Conservation (phyloP, 2,113 vertebrate genomes). For the Carassius auratus region DNA sequence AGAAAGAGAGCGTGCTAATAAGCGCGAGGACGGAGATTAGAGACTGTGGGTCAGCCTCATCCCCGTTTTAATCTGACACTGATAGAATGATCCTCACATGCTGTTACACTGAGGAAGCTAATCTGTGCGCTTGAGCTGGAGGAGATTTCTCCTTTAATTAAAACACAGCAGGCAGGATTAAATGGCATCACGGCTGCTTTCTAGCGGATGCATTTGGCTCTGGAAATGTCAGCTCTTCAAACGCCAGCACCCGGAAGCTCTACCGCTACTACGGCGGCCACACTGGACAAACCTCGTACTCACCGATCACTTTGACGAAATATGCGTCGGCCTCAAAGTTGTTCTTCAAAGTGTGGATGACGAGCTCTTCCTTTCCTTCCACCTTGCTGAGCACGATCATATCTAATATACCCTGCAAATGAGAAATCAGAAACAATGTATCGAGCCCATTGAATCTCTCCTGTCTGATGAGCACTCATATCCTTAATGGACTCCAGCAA, state of each 20-base stretch:
- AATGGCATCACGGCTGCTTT: conserved; percentile 54
- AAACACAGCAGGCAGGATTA: conserved; percentile 59
- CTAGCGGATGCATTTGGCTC: conserved; percentile 50
- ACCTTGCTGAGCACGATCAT: conserved; percentile 87
- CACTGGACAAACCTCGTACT: conserved; percentile 66
- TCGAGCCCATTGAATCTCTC: conserved; percentile 48
- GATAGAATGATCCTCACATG: conserved; percentile 36
- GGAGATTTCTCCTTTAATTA: conserved; percentile 56
- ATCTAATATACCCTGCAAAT: conserved; percentile 92
- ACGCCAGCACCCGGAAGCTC: conserved; percentile 48
- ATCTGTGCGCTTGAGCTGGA: conserved; percentile 19
- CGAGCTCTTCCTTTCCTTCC: conserved; percentile 74
- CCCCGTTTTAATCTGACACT: conserved; percentile 39
- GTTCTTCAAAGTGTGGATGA: conserved; percentile 91
- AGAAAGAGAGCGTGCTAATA: conserved; percentile 10
- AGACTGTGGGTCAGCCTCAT: conserved; percentile 32
- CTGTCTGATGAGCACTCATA: conserved; percentile 59
- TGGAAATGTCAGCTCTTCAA: conserved; percentile 64
- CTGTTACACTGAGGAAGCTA: conserved; percentile 41
- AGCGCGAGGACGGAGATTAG: neutral
- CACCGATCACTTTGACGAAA: conserved; percentile 99
- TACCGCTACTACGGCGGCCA: neutral
- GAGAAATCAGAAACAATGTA: conserved; percentile 58
- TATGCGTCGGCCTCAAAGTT: conserved; percentile 98
- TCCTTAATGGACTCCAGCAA: conserved; percentile 53